phyloP scores from a whole-genome alignment of 2,888 invertebrate species.

The Cryptus armator region DNA sequence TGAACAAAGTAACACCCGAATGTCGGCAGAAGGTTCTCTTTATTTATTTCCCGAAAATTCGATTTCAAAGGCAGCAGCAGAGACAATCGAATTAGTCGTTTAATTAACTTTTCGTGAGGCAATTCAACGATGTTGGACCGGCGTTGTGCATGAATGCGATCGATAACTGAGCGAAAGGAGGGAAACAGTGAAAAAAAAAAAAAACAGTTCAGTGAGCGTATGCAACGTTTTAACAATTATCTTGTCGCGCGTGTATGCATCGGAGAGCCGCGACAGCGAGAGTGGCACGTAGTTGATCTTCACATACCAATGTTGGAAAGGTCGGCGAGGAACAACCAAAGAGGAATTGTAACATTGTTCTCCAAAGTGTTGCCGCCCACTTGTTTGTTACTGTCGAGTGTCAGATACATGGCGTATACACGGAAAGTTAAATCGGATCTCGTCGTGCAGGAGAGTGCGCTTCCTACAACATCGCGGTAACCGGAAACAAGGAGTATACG shows the following conservation, averaged over 20 bases:
- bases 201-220: not conserved
- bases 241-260: not conserved
- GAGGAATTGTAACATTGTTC: slow-evolving; percentile 8
- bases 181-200: not conserved
- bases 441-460: not conserved
- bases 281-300: not conserved
- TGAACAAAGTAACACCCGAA: not conserved
- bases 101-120: slow-evolving; percentile 17
- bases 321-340: not conserved
- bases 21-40: not conserved
- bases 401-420: slow-evolving; percentile 3
- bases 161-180: not conserved
- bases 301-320: not conserved
- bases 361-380: slow-evolving; percentile 1
- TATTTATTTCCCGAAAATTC: not conserved
- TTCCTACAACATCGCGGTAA: slow-evolving; percentile 12
- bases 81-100: slow-evolving; percentile 20
- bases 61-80: not conserved
- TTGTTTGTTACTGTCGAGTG: not conserved
- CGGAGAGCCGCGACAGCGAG: not conserved
- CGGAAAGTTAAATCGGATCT: slow-evolving; percentile 36
- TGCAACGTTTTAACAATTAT: not conserved
- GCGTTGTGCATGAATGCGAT: not conserved
- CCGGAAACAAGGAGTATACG: slow-evolving; percentile 11
- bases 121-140: not conserved